These are phyloP conservation scores for Lasioglossum villosulum DNA, from an alignment of 2,888 invertebrate genomes.

Conservation along the genomic window DNA sequence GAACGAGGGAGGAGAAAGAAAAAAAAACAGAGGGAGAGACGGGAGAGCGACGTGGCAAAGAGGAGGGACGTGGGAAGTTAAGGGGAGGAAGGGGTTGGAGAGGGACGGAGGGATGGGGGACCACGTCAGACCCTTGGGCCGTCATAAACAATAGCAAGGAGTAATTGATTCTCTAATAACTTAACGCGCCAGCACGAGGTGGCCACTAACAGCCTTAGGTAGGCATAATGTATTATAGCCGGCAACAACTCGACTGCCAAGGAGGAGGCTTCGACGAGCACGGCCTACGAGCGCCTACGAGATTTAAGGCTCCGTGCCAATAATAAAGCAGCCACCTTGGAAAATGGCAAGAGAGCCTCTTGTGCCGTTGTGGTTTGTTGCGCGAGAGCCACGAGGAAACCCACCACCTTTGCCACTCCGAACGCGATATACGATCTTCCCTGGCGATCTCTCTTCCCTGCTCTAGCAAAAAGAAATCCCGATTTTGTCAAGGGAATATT, in stretches of 20 bases:
- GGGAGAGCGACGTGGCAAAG: conserved; percentile 15
- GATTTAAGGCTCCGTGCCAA: conserved; percentile 81
- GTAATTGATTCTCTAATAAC: conserved; percentile 85
- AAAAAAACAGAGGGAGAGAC: conserved; percentile 45
- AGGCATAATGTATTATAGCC: conserved; percentile 80
- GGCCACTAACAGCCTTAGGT: conserved; percentile 79
- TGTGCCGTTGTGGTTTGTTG: conserved; percentile 30
- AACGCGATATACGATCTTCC: conserved; percentile 65
- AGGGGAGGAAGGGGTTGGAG: conserved; percentile 35
- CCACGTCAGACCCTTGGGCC: conserved; percentile 78
- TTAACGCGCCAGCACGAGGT: conserved; percentile 82
- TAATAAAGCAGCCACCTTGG: conserved; percentile 79
- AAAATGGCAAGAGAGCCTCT: conserved; percentile 70
- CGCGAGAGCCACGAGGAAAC: conserved; percentile 54
- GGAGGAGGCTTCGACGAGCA: conserved; percentile 67
- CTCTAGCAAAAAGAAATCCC: conserved; percentile 31
- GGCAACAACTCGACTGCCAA: conserved; percentile 71
- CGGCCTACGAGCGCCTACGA: conserved; percentile 68
- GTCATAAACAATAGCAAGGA: conserved; percentile 84
- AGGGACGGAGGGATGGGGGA: conserved; percentile 50
- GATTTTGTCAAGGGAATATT: conserved; percentile 49
- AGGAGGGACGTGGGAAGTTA: conserved; percentile 45
- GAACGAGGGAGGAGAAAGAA: conserved; percentile 38
- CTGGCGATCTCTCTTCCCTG: conserved; percentile 2
- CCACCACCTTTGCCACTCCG: conserved; percentile 37